Percentiles rank a stretch among this genome's conserved stretches.
phyloP scores from a whole-genome alignment of 2,113 vertebrate species.

The Cephalopholis sonnerati region DNA sequence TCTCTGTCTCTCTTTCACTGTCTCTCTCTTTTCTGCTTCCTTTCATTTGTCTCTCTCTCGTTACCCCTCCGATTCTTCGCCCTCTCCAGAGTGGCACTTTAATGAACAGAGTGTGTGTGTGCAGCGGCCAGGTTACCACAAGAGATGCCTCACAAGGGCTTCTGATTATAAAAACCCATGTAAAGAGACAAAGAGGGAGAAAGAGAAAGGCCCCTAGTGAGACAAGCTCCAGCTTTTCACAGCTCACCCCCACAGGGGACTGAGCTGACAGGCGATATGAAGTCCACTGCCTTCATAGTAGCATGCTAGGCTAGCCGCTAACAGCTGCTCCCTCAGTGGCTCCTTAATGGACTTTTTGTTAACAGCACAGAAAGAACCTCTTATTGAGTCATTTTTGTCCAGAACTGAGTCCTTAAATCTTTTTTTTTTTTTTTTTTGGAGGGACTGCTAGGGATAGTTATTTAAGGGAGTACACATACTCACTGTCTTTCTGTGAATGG shows the following conservation, averaged over 20 bases:
- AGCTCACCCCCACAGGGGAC: slow-evolving; percentile 53
- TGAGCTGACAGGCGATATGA: slow-evolving; percentile 59
- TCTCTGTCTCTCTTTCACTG: slow-evolving; percentile 62
- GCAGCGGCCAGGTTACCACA: slow-evolving; percentile 76
- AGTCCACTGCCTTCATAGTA: slow-evolving; percentile 40
- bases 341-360: slow-evolving; percentile 47
- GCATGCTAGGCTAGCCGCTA: slow-evolving; percentile 58
- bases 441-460: neutral
- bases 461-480: neutral
- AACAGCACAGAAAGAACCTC: neutral
- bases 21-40: slow-evolving; percentile 56
- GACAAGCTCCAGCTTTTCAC: slow-evolving; percentile 66
- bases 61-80: slow-evolving; percentile 62
- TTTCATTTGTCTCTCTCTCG: slow-evolving; percentile 62
- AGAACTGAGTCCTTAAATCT: neutral
- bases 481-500: neutral
- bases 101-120: slow-evolving; percentile 75
- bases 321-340: slow-evolving; percentile 39
- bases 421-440: neutral
- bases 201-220: slow-evolving; percentile 55
- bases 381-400: neutral
- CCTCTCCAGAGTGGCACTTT: slow-evolving; percentile 72
- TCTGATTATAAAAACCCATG: slow-evolving; percentile 75
- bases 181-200: slow-evolving; percentile 65
- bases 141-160: slow-evolving; percentile 74